Conservation (phyloP, 2,113 vertebrate species). For the Lipophrys pholis region DNA sequence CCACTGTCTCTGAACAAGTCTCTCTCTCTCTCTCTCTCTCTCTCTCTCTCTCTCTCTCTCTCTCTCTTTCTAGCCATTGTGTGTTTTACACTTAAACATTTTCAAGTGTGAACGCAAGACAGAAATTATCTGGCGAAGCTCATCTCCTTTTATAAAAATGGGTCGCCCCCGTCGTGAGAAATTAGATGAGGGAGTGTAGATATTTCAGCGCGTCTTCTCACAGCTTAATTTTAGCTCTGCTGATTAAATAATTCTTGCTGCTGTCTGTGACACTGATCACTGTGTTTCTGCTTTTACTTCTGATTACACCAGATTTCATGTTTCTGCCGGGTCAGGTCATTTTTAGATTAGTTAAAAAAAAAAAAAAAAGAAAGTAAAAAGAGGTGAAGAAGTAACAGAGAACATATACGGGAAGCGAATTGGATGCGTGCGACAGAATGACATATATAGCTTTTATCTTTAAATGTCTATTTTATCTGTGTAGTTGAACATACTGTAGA, state of each 20-base stretch:
- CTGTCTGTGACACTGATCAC: slow-evolving; percentile 34
- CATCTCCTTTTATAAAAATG: slow-evolving; percentile 4
- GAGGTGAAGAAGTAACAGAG: slow-evolving; percentile 41
- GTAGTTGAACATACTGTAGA: too few species aligned
- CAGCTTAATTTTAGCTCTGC: slow-evolving; percentile 46
- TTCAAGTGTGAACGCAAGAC: slow-evolving; percentile 24
- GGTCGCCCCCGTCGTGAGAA: slow-evolving; percentile 14
- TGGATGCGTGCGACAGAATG: slow-evolving; percentile 14
- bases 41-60: too few species aligned
- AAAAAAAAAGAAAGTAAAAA: too few species aligned
- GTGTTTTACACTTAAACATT: slow-evolving; percentile 25
- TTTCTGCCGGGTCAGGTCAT: slow-evolving; percentile 26
- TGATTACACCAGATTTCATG: slow-evolving; percentile 55
- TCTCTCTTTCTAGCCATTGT: neutral
- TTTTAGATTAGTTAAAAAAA: slow-evolving; percentile 58
- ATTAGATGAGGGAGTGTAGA: slow-evolving; percentile 21
- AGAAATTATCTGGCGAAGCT: slow-evolving; percentile 13
- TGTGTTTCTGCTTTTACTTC: slow-evolving; percentile 39
- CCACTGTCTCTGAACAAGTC: neutral
- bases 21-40: neutral
- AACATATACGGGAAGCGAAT: slow-evolving; percentile 55
- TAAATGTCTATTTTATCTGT: neutral
- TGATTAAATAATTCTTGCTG: slow-evolving; percentile 55
- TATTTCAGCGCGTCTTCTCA: slow-evolving; percentile 23
- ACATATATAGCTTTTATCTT: neutral